Percentiles rank a stretch among this genome's conserved stretches.
Evolutionary conservation across 2,888 invertebrate species (phyloP).

Genomic region (Tenodera sinensis): DNA sequence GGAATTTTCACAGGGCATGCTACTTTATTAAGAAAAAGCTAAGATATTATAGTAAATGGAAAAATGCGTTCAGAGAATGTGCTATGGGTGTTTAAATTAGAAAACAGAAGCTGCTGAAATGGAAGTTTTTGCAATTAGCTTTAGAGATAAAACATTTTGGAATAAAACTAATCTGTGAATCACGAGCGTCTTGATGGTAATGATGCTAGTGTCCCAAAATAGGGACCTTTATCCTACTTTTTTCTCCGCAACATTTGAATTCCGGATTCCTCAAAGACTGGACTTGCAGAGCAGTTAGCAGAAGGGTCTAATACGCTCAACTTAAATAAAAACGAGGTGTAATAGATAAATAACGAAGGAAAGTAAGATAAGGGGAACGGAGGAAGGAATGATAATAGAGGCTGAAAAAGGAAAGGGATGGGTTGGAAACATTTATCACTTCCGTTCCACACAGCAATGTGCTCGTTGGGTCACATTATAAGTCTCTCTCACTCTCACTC

Average conservation of each 20-base stretch:
- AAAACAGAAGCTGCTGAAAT: not conserved
- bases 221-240: not conserved
- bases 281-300: not conserved
- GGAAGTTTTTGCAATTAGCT: not conserved
- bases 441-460: conserved; percentile 15
- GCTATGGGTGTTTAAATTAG: not conserved
- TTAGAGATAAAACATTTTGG: not conserved
- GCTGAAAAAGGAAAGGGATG: conserved; percentile 1
- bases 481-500: not conserved
- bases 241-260: not conserved
- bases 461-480: not conserved
- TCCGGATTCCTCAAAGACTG: not conserved
- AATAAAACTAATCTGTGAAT: not conserved
- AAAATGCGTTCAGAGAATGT: not conserved
- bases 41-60: too few relatives aligned
- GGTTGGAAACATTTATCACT: conserved; percentile 14
- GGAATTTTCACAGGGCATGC: too few relatives aligned
- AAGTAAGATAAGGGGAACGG: not conserved
- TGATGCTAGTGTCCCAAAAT: not conserved
- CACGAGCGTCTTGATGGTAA: not conserved
- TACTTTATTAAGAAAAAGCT: too few relatives aligned
- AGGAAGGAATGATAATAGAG: conserved; percentile 8
- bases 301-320: not conserved
- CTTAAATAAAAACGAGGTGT: not conserved
- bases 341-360: conserved; percentile 7